Conservation (phyloP, 92 coral and sea anemone species). For the Zoanthus sansibaricus region DNA sequence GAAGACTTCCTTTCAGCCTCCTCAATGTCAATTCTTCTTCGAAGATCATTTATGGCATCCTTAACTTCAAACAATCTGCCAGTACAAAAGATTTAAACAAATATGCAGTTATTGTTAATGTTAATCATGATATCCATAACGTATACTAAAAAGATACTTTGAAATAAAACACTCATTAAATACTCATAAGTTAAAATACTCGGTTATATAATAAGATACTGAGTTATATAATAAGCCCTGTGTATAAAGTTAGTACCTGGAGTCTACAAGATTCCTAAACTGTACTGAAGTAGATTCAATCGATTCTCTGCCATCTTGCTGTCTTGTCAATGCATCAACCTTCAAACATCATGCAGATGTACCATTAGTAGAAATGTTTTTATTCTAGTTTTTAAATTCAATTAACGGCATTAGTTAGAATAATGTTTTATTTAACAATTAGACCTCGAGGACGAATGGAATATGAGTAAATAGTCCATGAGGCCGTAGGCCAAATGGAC, state of each 20-base stretch:
- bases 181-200: too few relatives aligned
- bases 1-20: conserved; percentile 87
- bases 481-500: too few relatives aligned
- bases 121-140: too few relatives aligned
- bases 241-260: conserved; percentile 50
- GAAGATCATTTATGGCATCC: conserved; percentile 81
- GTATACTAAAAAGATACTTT: too few relatives aligned
- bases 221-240: too few relatives aligned
- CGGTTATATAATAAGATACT: too few relatives aligned
- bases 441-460: too few relatives aligned
- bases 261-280: conserved; percentile 81
- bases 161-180: too few relatives aligned
- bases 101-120: too few relatives aligned
- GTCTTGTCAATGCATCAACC: conserved; percentile 78
- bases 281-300: conserved; percentile 70
- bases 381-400: neutral
- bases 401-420: too few relatives aligned
- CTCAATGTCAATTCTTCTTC: conserved; percentile 90
- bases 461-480: too few relatives aligned
- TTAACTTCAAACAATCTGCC: conserved; percentile 80
- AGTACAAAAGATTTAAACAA: neutral
- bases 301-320: conserved; percentile 77
- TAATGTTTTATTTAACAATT: too few relatives aligned
- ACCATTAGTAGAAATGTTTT: neutral
- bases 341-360: conserved; percentile 15